Percentiles rank a stretch among this genome's conserved stretches.
Evolutionary conservation across 2,113 vertebrate genomes (phyloP).

Genomic region (Propithecus coquereli): DNA sequence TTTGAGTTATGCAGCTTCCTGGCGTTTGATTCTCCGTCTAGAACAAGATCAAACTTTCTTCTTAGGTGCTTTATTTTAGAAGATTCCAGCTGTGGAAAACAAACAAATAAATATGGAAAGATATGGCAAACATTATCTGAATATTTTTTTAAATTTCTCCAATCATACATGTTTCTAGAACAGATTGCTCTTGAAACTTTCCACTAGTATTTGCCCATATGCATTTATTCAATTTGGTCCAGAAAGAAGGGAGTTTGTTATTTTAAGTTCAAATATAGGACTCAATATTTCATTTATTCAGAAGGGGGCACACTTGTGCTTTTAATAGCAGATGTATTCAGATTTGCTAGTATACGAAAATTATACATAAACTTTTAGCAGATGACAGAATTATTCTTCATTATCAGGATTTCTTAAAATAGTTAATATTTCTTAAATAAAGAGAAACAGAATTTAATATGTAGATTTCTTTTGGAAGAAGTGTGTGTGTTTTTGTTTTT

Average conservation of each 20-base stretch:
- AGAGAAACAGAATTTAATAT: neutral
- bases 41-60: neutral
- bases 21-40: neutral
- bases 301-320: slow-evolving; percentile 79
- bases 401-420: neutral
- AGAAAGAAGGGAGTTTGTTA: slow-evolving; percentile 29
- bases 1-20: neutral
- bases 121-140: neutral
- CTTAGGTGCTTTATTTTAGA: neutral
- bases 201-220: neutral
- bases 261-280: slow-evolving; percentile 40
- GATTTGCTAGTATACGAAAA: slow-evolving; percentile 29
- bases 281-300: slow-evolving; percentile 78
- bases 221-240: neutral
- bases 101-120: neutral
- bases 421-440: neutral
- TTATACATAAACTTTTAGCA: slow-evolving; percentile 31
- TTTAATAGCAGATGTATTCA: slow-evolving; percentile 71
- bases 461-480: neutral
- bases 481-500: neutral
- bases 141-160: neutral
- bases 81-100: neutral
- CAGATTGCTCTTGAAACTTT: neutral
- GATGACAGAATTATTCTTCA: neutral
- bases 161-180: neutral